Evolutionary conservation across 92 coral and sea anemone genomes (phyloP).

Genomic region (Meandrina meandrites): DNA sequence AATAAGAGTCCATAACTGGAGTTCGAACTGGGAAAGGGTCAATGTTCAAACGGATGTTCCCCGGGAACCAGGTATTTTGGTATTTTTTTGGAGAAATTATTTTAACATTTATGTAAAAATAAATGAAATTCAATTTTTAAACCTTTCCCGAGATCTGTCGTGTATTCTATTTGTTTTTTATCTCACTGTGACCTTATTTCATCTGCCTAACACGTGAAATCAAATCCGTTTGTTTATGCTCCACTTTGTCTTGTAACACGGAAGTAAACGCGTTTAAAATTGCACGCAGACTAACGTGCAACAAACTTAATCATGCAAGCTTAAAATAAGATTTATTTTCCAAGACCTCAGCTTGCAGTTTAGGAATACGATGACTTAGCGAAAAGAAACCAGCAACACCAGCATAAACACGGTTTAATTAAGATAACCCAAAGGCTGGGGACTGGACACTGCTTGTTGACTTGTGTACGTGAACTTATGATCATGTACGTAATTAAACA

Average conservation of each 20-base stretch:
- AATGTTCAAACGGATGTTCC: not conserved
- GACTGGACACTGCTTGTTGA: not conserved
- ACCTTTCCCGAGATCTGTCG: not conserved
- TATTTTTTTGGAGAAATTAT: not conserved
- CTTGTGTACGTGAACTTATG: conserved; percentile 9
- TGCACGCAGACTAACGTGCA: not conserved
- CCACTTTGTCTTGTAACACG: not conserved
- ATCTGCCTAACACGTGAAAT: conserved; percentile 10
- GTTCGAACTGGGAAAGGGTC: not conserved
- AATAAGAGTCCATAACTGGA: not conserved
- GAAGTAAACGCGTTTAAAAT: not conserved
- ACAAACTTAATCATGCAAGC: not conserved
- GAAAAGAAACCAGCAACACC: not conserved
- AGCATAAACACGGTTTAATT: not conserved
- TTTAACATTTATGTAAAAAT: not conserved
- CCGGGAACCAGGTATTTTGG: not conserved
- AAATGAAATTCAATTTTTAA: not conserved
- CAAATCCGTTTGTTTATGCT: not conserved
- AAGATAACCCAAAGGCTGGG: not conserved
- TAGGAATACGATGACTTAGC: not conserved
- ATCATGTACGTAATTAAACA: not conserved
- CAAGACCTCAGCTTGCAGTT: not conserved
- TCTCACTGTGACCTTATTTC: not conserved
- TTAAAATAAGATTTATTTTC: not conserved
- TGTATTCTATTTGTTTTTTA: not conserved